Evolutionary conservation across 2,797 vertebrate genomes (phyloP).

Genomic region (Cossypha heuglini): DNA sequence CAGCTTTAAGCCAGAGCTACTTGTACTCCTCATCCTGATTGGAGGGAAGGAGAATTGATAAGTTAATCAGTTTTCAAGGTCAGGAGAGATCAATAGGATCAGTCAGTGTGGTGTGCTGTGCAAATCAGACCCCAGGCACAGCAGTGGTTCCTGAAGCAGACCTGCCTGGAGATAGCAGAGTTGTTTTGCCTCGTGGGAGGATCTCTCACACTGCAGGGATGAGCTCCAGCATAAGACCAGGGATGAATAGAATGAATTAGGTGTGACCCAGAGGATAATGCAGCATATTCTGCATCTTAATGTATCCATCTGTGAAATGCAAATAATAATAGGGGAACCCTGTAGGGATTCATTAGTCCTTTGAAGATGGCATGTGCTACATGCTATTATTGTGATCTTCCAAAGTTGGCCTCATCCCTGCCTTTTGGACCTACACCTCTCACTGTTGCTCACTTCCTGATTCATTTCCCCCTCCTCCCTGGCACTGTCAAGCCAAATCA

Average conservation of each 20-base stretch:
- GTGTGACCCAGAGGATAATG: slow-evolving; percentile 57
- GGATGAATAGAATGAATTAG: slow-evolving; percentile 40
- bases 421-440: slow-evolving; percentile 36
- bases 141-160: background rate
- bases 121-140: background rate
- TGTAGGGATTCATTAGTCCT: slow-evolving; percentile 53
- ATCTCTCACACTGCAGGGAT: background rate
- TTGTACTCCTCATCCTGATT: background rate
- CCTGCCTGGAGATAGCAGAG: background rate
- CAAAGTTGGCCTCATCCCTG: slow-evolving; percentile 10
- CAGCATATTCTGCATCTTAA: slow-evolving; percentile 27
- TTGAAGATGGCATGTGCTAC: slow-evolving; percentile 53
- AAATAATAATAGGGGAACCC: slow-evolving; percentile 57
- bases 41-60: background rate
- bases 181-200: slow-evolving; percentile 19
- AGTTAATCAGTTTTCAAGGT: background rate
- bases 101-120: background rate
- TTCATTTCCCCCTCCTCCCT: slow-evolving; percentile 58
- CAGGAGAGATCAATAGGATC: background rate
- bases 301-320: slow-evolving; percentile 28
- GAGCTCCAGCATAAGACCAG: background rate
- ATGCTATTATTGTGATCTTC: slow-evolving; percentile 48
- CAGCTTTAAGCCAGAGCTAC: background rate
- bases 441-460: slow-evolving; percentile 55
- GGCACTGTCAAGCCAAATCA: slow-evolving; percentile 29